Conservation (phyloP, 2,888 invertebrate species). For the Lepidocyrtinus sp. region DNA sequence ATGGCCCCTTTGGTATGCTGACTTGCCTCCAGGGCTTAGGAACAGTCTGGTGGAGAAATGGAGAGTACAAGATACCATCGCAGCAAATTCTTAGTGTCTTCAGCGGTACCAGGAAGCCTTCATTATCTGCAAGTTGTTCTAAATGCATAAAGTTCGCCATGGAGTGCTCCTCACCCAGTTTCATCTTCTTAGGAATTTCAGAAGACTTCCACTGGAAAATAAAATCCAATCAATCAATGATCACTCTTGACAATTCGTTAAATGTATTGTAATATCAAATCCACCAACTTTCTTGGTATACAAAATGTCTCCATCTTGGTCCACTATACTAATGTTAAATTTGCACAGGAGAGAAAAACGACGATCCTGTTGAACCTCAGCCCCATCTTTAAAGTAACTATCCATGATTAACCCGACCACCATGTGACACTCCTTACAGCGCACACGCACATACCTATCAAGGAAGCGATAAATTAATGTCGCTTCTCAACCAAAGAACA, state of each 20-base stretch:
- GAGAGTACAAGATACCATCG: conserved; percentile 24
- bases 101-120: neutral
- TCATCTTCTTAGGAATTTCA: conserved; percentile 4
- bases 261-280: neutral
- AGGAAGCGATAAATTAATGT: no score
- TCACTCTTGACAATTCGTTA: neutral
- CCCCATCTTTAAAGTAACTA: neutral
- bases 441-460: conserved; percentile 22
- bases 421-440: neutral
- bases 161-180: neutral
- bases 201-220: conserved; percentile 32
- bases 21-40: no score
- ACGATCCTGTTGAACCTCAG: no score
- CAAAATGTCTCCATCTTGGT: conserved; percentile 20
- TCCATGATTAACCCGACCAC: neutral
- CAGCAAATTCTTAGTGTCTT: neutral
- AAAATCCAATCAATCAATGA: neutral
- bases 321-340: conserved; percentile 29
- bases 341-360: no score
- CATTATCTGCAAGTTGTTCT: neutral
- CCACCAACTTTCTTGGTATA: neutral
- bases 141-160: conserved; percentile 33
- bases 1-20: no score
- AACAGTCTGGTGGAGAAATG: neutral
- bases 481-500: no score